These are phyloP conservation scores for Petaurus breviceps DNA, from an alignment of 2,113 vertebrate species.

Conservation along the genomic window DNA sequence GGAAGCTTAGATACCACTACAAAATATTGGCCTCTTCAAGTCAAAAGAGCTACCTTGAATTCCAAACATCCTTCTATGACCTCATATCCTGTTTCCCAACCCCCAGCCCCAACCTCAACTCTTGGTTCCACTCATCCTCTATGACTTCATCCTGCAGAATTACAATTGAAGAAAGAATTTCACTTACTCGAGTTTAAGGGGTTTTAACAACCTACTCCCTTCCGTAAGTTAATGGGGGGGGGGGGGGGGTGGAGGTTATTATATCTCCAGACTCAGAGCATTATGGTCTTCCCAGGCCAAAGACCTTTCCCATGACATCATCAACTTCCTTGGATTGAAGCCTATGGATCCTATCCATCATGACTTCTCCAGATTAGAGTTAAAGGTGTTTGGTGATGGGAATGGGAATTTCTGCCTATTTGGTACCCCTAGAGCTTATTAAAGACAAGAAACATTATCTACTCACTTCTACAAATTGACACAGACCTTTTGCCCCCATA, in stretches of 20 bases:
- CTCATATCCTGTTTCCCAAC: slow-evolving; percentile 49
- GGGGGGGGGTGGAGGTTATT: not conserved
- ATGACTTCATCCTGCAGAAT: slow-evolving; percentile 59
- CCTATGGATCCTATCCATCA: rapidly evolving
- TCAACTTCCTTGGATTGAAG: not conserved
- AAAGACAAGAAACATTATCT: rapidly evolving
- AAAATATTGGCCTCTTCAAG: not conserved
- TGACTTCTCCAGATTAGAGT: not conserved
- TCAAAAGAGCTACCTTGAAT: not conserved
- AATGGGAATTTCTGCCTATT: not conserved
- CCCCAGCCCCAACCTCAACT: not conserved
- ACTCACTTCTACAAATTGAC: not conserved
- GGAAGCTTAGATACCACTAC: not conserved
- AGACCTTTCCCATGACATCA: not conserved
- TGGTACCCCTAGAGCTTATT: not conserved
- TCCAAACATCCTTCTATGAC: slow-evolving; percentile 52
- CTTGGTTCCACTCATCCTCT: slow-evolving; percentile 27
- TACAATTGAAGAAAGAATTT: not conserved
- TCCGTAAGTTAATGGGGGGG: not conserved
- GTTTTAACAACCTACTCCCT: not conserved
- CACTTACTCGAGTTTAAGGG: not conserved
- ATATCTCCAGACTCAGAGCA: not conserved
- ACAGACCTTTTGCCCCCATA: not conserved
- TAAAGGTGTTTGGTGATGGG: not conserved
- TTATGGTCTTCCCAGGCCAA: not conserved